Evolutionary conservation across 2,113 vertebrate genomes (phyloP).

Genomic region (Poecile atricapillus): DNA sequence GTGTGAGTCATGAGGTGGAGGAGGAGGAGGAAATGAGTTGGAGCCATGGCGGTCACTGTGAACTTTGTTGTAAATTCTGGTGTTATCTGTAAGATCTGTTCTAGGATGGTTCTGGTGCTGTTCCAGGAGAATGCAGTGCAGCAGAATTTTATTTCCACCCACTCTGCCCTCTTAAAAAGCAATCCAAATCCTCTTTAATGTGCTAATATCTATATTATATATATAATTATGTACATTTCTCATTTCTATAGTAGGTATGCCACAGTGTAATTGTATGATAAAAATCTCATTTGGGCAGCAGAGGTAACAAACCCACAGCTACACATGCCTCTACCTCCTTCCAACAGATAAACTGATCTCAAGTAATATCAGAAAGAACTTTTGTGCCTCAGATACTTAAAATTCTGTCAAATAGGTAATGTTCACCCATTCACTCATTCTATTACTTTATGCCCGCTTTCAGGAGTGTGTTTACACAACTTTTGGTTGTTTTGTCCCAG

Average conservation of each 20-base stretch:
- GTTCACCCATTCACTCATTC: background rate
- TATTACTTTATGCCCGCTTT: background rate
- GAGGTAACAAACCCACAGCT: background rate
- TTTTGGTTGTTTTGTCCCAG: background rate
- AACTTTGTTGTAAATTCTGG: background rate
- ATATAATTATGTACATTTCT: background rate
- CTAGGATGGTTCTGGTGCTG: background rate
- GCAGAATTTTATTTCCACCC: background rate
- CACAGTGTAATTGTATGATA: background rate
- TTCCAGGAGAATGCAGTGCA: background rate
- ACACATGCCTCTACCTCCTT: background rate
- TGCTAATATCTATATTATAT: background rate
- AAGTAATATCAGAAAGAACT: background rate
- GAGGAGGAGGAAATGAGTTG: conserved; percentile 30
- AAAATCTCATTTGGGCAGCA: background rate
- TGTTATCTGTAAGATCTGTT: background rate
- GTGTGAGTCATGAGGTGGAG: background rate
- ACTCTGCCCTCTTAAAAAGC: conserved; percentile 6
- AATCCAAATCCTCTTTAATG: background rate
- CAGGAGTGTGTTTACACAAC: background rate
- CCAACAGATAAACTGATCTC: background rate
- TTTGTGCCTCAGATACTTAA: background rate
- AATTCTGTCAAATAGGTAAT: background rate
- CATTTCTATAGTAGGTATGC: background rate
- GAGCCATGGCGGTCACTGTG: background rate